Percentiles rank a stretch among this genome's conserved stretches.
These are phyloP conservation scores for Euschistus heros DNA, from an alignment of 1,140 invertebrate genomes.

Conservation along the genomic window DNA sequence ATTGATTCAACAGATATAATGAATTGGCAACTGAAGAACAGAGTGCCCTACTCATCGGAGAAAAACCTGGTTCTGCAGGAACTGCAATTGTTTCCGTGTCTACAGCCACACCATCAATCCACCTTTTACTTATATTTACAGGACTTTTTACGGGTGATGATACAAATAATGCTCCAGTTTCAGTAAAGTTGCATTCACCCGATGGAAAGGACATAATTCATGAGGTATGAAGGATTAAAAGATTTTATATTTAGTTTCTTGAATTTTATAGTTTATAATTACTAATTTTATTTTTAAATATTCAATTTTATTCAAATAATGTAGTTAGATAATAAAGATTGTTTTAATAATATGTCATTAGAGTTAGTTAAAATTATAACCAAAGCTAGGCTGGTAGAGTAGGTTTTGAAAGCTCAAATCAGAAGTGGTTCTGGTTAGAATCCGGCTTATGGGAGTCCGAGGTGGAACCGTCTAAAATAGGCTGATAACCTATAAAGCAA, in stretches of 20 bases:
- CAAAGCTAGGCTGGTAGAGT: too few species aligned
- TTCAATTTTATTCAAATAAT: too few species aligned
- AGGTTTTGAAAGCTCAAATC: too few species aligned
- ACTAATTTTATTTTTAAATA: too few species aligned
- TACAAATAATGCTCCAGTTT: constrained; percentile 50
- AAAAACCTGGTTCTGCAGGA: constrained; percentile 54
- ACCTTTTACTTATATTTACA: constrained; percentile 70
- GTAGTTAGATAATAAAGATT: too few species aligned
- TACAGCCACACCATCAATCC: constrained; percentile 63
- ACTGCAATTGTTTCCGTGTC: constrained; percentile 74
- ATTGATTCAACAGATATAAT: constrained; percentile 28
- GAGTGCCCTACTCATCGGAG: constrained; percentile 52
- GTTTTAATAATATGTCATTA: too few species aligned
- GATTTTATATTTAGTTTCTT: too few species aligned
- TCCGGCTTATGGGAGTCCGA: too few species aligned
- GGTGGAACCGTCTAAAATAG: too few species aligned
- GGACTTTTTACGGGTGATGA: constrained; percentile 60
- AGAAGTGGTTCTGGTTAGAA: too few species aligned
- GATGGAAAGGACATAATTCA: constrained; percentile 45
- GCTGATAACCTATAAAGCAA: too few species aligned
- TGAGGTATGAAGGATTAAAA: background rate
- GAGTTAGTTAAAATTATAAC: too few species aligned
- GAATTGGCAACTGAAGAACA: constrained; percentile 69
- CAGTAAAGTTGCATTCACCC: constrained; percentile 53
- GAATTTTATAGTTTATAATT: background rate